phyloP scores from a whole-genome alignment of 2,797 vertebrate species.

The Sebastes matsubarae region DNA sequence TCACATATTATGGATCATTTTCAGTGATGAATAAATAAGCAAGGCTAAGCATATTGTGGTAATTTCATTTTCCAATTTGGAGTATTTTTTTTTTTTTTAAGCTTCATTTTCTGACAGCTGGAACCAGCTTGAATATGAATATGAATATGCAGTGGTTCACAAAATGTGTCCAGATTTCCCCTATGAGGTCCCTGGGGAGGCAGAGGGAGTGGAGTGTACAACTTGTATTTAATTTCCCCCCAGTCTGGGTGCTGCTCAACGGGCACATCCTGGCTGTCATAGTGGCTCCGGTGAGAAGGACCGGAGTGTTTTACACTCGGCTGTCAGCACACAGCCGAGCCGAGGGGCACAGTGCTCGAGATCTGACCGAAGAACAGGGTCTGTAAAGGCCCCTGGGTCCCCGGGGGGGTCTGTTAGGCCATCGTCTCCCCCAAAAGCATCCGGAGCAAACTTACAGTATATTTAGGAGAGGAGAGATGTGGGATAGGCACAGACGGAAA shows the following conservation, averaged over 20 bases:
- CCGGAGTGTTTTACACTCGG: conserved; percentile 28
- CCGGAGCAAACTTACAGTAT: conserved; percentile 34
- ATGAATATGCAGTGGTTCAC: conserved; percentile 5
- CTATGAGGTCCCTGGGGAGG: conserved; percentile 7
- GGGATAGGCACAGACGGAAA: not conserved
- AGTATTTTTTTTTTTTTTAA: not conserved
- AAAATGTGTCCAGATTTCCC: conserved; percentile 44
- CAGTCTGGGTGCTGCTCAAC: conserved; percentile 38
- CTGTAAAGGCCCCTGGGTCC: conserved; percentile 41
- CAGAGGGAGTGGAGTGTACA: not conserved
- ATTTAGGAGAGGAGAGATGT: conserved; percentile 4
- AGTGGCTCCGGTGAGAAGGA: conserved; percentile 15
- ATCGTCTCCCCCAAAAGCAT: conserved; percentile 32
- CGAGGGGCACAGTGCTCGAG: conserved; percentile 3
- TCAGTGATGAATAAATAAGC: conserved; percentile 5
- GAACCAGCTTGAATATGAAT: not conserved
- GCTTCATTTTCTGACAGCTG: conserved; percentile 2
- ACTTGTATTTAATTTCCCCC: conserved; percentile 50
- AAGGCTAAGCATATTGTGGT: not conserved
- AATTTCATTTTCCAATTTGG: not conserved
- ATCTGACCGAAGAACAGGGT: conserved; percentile 21
- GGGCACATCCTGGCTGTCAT: conserved; percentile 41
- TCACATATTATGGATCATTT: conserved; percentile 8
- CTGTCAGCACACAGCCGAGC: conserved; percentile 22
- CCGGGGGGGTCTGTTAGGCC: conserved; percentile 25